Evolutionary conservation across 1,140 invertebrate species (phyloP), one percentile per base, ranked within the genome.

Genomic region (Ptiloglossa arizonensis): DNA sequence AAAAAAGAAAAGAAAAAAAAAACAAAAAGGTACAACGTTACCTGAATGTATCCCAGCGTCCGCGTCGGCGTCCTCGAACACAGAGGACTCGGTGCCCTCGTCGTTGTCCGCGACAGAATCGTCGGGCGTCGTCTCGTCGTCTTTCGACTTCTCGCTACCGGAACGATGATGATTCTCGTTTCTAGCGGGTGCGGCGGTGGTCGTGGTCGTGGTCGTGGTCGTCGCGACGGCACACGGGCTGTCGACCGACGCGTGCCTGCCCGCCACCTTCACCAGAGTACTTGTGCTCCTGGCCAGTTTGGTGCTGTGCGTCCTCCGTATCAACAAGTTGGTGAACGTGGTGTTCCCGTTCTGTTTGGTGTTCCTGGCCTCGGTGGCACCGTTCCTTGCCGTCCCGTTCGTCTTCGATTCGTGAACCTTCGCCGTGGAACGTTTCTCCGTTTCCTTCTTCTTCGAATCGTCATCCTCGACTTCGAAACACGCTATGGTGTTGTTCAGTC

Each of bases 221-320:
- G 54, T 80, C 60, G 50, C 19, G 22, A 66, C 35, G 46, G 38
- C 15, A 29, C 74, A 69, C 0, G 82, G 54, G 11, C 83, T 81
- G 27, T 87, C 88, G 1, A 86, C 78, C 9, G 86, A 85, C 8
- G 78, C 83, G 32, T 88, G 88, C 57, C 80, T 82, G 17, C 29
- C 57, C 0, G 27, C 27, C 11, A 77, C 27, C 5, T 85, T 88
- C 27, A 87, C 81, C 71, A 93, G 71, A 17, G 92, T 90, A 63
- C 92, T 91, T 5, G 89, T 95, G 82, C 95, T 96, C 67, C 95
- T 93, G 0, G 95, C 94, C 19, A 96, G 86, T 88, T 96, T 96
- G 1, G 95, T 95, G 80, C 95, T 96, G 82, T 96, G 94, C 1
- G 95, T 95, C 52, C 95, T 91, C 9, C 95, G 92, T 76, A 96